Evolutionary conservation across 2,797 vertebrate genomes (phyloP), one percentile per base, ranked within the genome.

Genomic region (Rhinoraja longicauda): DNA sequence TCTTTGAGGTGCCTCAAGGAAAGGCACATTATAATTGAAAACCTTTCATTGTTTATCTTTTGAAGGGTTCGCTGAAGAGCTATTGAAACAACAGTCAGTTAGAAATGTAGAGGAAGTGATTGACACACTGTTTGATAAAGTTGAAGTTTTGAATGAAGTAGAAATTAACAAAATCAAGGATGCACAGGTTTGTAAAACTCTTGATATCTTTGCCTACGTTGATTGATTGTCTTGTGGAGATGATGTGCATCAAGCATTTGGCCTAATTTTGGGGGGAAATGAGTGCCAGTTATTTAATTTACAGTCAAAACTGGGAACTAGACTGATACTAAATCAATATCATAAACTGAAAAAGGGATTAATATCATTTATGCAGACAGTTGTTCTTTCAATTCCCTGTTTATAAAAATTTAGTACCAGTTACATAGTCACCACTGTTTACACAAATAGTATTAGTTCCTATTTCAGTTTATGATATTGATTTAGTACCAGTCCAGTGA

Each of bases 61-160:
- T 70, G 36, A 75, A 92, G 90, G 26, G 57, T n/a, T 75, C 15
- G 90, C 90, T 92, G 90, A 92, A 75, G 95, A 95, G 19, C 94
- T 98, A 91, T 79, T 97, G 93, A 93, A 93, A 93, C 96, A 93
- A 93, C 95, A 97, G 29, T 92, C 62, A 8, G 92, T 73, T 92
- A 67, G 94, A 93, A 94, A 94, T 93, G 93, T 95, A 72, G 94
- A 95, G n/a, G 95, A 96, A 0, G 93, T 95, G 90, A 97, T 97
- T 93, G 97, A 98, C 73, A 96, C 94, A 93, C 95, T 99, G 3
- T 99, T 97, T 94, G 93, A 82, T 84, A 95, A 97, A 93, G 95
- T 96, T 24, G 95, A 94, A 94, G 93, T 93, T 73, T 9, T 96
- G n/a, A 95, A 96, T 36, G 93, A 94, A 19, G 93, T 93, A 32